phyloP scores from a whole-genome alignment of 2,888 invertebrate genomes.

The Octodonta nipae region DNA sequence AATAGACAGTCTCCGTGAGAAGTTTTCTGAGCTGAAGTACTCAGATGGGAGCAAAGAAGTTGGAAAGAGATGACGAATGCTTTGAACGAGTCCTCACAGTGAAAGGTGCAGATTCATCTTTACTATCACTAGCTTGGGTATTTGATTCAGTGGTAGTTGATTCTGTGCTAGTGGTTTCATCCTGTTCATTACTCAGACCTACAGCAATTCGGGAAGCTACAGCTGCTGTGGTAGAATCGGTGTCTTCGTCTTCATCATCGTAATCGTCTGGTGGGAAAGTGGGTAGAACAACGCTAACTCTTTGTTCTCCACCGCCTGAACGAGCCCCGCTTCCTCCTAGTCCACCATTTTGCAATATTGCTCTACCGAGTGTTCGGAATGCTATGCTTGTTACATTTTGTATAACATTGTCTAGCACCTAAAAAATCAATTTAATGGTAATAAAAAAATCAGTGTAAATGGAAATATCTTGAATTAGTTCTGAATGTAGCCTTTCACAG shows the following conservation, averaged over 20 bases:
- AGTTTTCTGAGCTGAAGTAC: no score
- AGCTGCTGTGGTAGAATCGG: slow-evolving; percentile 8
- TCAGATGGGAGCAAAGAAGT: no score
- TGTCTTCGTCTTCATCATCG: slow-evolving; percentile 41
- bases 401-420: slow-evolving; percentile 66
- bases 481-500: no score
- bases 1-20: no score
- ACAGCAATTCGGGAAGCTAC: neutral
- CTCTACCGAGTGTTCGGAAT: slow-evolving; percentile 63
- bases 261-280: slow-evolving; percentile 56
- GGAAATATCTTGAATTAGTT: no score
- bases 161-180: neutral
- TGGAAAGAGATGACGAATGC: no score
- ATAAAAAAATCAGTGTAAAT: no score
- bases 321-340: slow-evolving; percentile 38
- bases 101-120: no score
- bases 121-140: no score
- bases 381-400: slow-evolving; percentile 59
- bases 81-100: no score
- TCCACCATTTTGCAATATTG: slow-evolving; percentile 48
- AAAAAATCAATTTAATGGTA: no score
- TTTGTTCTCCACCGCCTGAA: slow-evolving; percentile 40
- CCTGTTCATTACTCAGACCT: neutral
- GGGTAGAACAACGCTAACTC: slow-evolving; percentile 50
- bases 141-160: neutral